Base-by-base conservation (phyloP, 64 coral and sea anemone species). In the Pachyseris speciosa region DNA sequence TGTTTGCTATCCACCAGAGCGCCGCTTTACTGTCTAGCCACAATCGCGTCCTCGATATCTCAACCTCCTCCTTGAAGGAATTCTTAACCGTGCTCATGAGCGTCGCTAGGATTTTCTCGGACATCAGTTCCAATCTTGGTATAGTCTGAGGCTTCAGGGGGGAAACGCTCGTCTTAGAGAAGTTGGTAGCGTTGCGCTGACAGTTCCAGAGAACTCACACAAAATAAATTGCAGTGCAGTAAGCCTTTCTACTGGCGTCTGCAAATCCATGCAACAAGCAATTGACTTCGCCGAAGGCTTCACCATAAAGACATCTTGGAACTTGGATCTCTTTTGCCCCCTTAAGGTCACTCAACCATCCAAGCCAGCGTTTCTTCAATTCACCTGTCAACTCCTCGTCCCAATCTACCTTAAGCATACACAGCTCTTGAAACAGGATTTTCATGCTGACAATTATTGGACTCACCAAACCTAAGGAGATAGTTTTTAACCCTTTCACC, bases 91-190 rank as follows among this genome's bases (percentile, higher is more conserved):
- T 37, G 22, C 27, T 61, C 25, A 84, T 84, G 4, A 91, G 78
- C 9, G 27, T 64, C 37, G 47, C 67, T 16, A 91, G 65, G 16
- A 91, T 74, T 0, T 59, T n/a, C 30, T 39, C 89, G 42, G 78
- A 64, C 47, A 91, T 34, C 2, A 91, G 67, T 45, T 91, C 89
- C 13, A 91, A 15, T 22, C 89, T 37, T 22, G 78, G 89, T 58
- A 91, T 91, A 0, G 68, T 59, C 19, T 11, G 37, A 22, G 72
- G 30, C 50, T 73, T 43, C 7, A 67, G 8, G 25, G 59, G 41
- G 53, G 61, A 61, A 9, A 83, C 63, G 53, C 65, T 27, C 6
- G 63, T 91, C 78, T 91, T 91, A 7, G 89, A 91, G 11, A n/a
- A n/a, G n/a, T n/a, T n/a, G n/a, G n/a, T n/a, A n/a, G n/a, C n/a